Conservation (phyloP, 2,797 vertebrate species). For the Masticophis lateralis region DNA sequence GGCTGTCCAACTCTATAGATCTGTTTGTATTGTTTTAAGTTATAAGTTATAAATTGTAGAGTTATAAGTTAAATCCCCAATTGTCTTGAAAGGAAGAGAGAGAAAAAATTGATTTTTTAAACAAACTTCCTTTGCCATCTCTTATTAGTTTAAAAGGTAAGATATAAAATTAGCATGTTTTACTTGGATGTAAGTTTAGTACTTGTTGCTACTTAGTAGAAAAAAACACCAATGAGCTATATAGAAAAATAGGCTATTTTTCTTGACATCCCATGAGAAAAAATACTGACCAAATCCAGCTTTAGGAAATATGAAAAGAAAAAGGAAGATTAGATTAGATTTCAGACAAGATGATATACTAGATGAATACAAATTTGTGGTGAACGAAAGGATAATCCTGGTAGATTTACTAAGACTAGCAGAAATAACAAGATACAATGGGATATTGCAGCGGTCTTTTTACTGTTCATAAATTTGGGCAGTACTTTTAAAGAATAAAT, state of each 20-base stretch:
- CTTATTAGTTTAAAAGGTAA: conserved; percentile 55
- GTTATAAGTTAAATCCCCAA: conserved; percentile 25
- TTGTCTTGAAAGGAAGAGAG: conserved; percentile 8
- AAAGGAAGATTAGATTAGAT: conserved; percentile 51
- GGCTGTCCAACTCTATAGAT: conserved; percentile 34
- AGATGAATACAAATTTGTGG: conserved; percentile 67
- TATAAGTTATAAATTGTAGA: background rate
- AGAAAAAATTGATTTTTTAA: background rate
- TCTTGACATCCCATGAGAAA: conserved; percentile 21
- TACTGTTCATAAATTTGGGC: conserved; percentile 16
- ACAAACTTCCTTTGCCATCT: conserved; percentile 21
- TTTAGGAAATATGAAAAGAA: conserved; percentile 49
- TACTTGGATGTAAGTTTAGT: conserved; percentile 37
- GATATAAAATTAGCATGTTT: conserved; percentile 56
- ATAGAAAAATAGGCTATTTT: conserved; percentile 19
- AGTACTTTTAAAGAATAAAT: conserved; percentile 37
- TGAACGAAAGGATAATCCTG: conserved; percentile 53
- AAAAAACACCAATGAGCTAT: conserved; percentile 42
- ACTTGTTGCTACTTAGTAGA: conserved; percentile 14
- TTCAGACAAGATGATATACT: conserved; percentile 44
- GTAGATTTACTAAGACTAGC: conserved; percentile 54
- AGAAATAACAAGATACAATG: conserved; percentile 61
- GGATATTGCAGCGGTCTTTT: conserved; percentile 47
- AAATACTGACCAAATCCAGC: conserved; percentile 54
- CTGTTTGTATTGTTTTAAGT: conserved; percentile 49